These are phyloP conservation scores for Morpho deidamia DNA, from an alignment of 2,888 invertebrate species.

Conservation along the genomic window DNA sequence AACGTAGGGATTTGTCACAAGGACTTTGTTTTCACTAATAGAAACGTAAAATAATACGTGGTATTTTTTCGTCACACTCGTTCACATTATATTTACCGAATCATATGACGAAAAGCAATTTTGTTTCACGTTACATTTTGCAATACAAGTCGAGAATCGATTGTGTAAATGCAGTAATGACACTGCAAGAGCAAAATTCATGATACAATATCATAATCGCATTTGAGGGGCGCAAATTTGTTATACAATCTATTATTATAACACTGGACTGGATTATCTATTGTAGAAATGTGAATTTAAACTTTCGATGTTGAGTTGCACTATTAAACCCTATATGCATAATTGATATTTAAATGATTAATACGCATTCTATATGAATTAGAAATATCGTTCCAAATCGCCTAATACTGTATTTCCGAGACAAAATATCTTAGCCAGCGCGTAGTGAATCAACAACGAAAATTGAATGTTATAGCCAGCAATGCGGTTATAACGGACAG, in stretches of 20 bases:
- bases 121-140: conserved; percentile 56
- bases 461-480: too few species aligned
- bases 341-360: background rate
- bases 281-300: background rate
- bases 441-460: too few species aligned
- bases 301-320: background rate
- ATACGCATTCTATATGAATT: too few species aligned
- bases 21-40: background rate
- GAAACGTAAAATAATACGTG: background rate
- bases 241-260: conserved; percentile 15
- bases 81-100: conserved; percentile 39
- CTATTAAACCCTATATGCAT: too few species aligned
- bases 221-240: conserved; percentile 12
- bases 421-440: too few species aligned
- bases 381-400: too few species aligned
- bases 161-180: conserved; percentile 66
- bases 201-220: conserved; percentile 25
- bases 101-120: conserved; percentile 69
- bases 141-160: conserved; percentile 61
- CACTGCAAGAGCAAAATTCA: conserved; percentile 44
- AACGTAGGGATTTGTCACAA: background rate
- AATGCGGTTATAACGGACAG: too few species aligned
- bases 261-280: conserved; percentile 18
- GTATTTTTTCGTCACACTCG: conserved; percentile 2
- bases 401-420: too few species aligned